Conservation (phyloP, 2,888 invertebrate species). For the Agrilus cyanescens region DNA sequence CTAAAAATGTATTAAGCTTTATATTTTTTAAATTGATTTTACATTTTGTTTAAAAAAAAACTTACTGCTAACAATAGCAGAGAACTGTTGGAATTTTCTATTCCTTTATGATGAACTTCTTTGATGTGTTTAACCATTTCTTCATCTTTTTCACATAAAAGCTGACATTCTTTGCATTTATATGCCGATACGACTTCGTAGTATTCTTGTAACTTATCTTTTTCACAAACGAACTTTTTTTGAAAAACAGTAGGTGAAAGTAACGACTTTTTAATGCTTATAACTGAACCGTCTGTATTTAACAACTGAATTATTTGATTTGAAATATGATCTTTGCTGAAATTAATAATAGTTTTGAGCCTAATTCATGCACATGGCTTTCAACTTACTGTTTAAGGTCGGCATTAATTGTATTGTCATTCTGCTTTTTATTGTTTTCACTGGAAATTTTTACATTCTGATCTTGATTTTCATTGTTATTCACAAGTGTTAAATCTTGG, state of each 20-base stretch:
- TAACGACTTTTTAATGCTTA: conserved; percentile 15
- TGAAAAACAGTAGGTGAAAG: conserved; percentile 9
- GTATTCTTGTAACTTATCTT: background rate
- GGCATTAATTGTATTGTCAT: background rate
- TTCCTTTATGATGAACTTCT: conserved; percentile 20
- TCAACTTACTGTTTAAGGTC: too few relatives aligned
- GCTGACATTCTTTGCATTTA: conserved; percentile 31
- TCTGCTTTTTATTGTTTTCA: background rate
- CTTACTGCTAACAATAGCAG: background rate
- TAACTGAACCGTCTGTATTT: conserved; percentile 21
- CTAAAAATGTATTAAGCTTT: background rate
- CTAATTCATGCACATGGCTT: too few relatives aligned
- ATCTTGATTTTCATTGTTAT: conserved; percentile 1
- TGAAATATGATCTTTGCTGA: background rate
- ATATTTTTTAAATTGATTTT: background rate
- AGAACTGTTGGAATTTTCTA: conserved; percentile 5
- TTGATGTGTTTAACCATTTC: conserved; percentile 27
- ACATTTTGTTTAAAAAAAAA: background rate
- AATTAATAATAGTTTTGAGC: too few relatives aligned
- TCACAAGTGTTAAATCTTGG: conserved; percentile 2
- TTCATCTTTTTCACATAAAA: conserved; percentile 25
- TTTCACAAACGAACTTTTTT: background rate
- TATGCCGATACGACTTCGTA: conserved; percentile 24
- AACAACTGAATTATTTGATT: conserved; percentile 22
- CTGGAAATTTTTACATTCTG: background rate